phyloP scores from a whole-genome alignment of 2,888 invertebrate species.

The Megalurothrips usitatus region DNA sequence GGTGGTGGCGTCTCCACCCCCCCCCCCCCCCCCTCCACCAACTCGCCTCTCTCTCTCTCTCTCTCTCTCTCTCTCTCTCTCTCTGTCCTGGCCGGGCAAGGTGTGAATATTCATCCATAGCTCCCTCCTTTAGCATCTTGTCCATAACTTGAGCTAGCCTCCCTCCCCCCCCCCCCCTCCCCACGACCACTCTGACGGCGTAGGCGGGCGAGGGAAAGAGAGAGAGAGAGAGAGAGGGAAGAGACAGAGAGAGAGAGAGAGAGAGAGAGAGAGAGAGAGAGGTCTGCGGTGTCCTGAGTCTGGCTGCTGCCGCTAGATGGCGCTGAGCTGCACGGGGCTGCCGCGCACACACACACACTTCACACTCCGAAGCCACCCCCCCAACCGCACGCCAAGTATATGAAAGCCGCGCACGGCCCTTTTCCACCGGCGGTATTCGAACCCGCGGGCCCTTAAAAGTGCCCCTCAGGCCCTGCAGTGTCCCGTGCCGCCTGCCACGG shows the following conservation, averaged over 20 bases:
- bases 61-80: not conserved
- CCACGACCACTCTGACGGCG: too few relatives aligned
- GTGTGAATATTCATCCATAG: constrained; percentile 16
- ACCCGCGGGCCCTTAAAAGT: too few relatives aligned
- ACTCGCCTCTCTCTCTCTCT: not conserved
- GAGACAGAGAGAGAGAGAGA: too few relatives aligned
- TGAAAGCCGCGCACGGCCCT: not conserved
- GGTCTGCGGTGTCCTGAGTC: not conserved
- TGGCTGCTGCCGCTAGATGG: not conserved
- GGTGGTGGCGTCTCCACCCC: too few relatives aligned
- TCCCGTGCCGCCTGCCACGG: too few relatives aligned
- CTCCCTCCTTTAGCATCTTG: constrained; percentile 2
- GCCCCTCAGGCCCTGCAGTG: too few relatives aligned
- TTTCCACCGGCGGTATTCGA: not conserved
- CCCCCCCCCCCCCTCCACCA: too few relatives aligned
- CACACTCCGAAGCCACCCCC: too few relatives aligned
- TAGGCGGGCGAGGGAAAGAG: too few relatives aligned
- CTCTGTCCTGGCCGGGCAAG: not conserved
- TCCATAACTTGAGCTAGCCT: constrained; percentile 15
- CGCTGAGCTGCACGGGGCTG: not conserved
- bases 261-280: not conserved
- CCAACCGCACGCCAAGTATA: too few relatives aligned
- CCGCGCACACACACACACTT: too few relatives aligned
- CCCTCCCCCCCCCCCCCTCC: not conserved
- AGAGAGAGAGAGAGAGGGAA: too few relatives aligned